These are phyloP conservation scores for Venusia cambrica DNA, from an alignment of 2,888 invertebrate species.

Conservation along the genomic window DNA sequence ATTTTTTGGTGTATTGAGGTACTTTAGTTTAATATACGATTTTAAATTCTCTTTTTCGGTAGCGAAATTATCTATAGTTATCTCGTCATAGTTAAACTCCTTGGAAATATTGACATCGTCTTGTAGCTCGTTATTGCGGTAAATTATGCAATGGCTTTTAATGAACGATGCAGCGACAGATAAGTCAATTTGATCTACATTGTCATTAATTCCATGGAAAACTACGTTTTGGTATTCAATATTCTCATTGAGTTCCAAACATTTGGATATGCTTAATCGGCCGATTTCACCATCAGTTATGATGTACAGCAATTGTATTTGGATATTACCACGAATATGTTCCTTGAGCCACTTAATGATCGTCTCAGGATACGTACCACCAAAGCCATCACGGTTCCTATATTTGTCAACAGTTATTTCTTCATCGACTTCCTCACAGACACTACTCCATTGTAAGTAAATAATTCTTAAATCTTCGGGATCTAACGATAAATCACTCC, in stretches of 20 bases:
- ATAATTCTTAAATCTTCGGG: slow-evolving; percentile 33
- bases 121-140: slow-evolving; percentile 34
- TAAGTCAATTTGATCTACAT: slow-evolving; percentile 24
- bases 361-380: slow-evolving; percentile 24
- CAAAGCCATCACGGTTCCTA: neutral
- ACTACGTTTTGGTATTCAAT: slow-evolving; percentile 39
- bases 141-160: slow-evolving; percentile 34
- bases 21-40: slow-evolving; percentile 45
- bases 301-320: slow-evolving; percentile 39
- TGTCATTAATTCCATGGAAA: slow-evolving; percentile 34
- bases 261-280: slow-evolving; percentile 1
- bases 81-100: slow-evolving; percentile 39
- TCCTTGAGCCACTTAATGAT: slow-evolving; percentile 28
- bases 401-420: slow-evolving; percentile 19
- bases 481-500: slow-evolving; percentile 22
- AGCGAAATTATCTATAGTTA: slow-evolving; percentile 36
- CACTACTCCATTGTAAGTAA: slow-evolving; percentile 39
- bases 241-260: slow-evolving; percentile 32
- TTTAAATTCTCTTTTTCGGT: slow-evolving; percentile 35
- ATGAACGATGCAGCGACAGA: slow-evolving; percentile 39
- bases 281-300: slow-evolving; percentile 39
- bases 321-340: slow-evolving; percentile 17
- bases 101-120: slow-evolving; percentile 38
- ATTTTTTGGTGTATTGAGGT: slow-evolving; percentile 29
- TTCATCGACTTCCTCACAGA: slow-evolving; percentile 35